Evolutionary conservation across 1,140 invertebrate genomes (phyloP).

Genomic region (Wiebesia pumilae): DNA sequence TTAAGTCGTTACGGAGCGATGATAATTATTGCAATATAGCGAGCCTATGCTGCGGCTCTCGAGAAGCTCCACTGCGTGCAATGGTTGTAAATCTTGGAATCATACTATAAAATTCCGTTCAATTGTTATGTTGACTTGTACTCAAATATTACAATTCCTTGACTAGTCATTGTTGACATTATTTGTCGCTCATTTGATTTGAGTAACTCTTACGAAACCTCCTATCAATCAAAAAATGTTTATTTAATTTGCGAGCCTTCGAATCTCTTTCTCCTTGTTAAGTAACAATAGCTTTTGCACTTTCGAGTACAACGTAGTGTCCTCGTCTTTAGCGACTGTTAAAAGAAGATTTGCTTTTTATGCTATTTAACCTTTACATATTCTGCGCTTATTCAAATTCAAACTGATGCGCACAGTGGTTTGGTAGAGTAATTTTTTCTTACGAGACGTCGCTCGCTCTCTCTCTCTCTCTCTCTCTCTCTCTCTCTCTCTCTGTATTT

Average conservation of each 20-base stretch:
- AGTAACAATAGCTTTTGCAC: background rate
- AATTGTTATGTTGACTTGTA: background rate
- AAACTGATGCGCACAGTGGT: background rate
- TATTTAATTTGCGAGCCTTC: background rate
- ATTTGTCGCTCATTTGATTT: background rate
- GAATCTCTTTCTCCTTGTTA: background rate
- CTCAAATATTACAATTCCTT: conserved; percentile 2
- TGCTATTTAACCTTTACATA: background rate
- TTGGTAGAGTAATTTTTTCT: background rate
- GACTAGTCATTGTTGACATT: background rate
- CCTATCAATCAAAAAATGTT: background rate
- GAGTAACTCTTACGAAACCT: background rate
- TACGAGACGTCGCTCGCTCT: background rate
- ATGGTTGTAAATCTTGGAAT: conserved; percentile 39
- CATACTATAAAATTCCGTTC: conserved; percentile 37
- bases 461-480: no score
- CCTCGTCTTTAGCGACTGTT: background rate
- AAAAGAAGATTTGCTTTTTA: background rate
- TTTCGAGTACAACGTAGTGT: background rate
- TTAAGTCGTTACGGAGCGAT: conserved; percentile 42
- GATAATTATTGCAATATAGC: conserved; percentile 43
- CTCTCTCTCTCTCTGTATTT: no score
- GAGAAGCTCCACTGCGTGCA: background rate
- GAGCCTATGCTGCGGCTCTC: background rate
- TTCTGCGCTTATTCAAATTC: background rate